Percentiles rank a stretch among this genome's conserved stretches.
Evolutionary conservation across 1,140 invertebrate species (phyloP).

Genomic region (Mactra quadrangularis): DNA sequence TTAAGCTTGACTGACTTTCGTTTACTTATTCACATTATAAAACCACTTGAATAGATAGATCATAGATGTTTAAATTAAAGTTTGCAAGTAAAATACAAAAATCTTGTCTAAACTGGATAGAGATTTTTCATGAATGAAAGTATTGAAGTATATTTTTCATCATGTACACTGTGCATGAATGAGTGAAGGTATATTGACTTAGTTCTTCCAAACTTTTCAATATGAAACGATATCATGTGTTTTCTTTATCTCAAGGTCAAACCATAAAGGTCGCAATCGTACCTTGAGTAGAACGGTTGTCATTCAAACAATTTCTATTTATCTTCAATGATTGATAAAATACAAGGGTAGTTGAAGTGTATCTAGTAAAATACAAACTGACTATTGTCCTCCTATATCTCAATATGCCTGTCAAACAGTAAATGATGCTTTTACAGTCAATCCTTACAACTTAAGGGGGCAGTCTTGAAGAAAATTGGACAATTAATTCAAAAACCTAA

Average conservation of each 20-base stretch:
- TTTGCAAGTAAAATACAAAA: too few species aligned
- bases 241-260: conserved; percentile 1
- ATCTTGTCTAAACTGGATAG: too few species aligned
- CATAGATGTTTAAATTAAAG: too few species aligned
- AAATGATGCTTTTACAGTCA: neutral
- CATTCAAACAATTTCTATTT: conserved; percentile 4
- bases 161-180: too few species aligned
- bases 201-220: too few species aligned
- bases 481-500: neutral
- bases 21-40: too few species aligned
- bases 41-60: too few species aligned
- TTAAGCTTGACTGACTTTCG: too few species aligned
- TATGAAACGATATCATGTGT: neutral
- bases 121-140: too few species aligned
- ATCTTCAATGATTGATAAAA: neutral
- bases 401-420: conserved; percentile 6
- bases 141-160: too few species aligned
- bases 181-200: too few species aligned
- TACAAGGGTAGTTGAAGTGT: neutral
- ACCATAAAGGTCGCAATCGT: neutral
- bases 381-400: neutral
- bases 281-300: neutral
- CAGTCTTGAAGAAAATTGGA: conserved; percentile 19
- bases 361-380: neutral
- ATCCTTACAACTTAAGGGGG: conserved; percentile 9